phyloP scores from a whole-genome alignment of 2,113 vertebrate genomes.

The Ptilorrhoa leucosticta region DNA sequence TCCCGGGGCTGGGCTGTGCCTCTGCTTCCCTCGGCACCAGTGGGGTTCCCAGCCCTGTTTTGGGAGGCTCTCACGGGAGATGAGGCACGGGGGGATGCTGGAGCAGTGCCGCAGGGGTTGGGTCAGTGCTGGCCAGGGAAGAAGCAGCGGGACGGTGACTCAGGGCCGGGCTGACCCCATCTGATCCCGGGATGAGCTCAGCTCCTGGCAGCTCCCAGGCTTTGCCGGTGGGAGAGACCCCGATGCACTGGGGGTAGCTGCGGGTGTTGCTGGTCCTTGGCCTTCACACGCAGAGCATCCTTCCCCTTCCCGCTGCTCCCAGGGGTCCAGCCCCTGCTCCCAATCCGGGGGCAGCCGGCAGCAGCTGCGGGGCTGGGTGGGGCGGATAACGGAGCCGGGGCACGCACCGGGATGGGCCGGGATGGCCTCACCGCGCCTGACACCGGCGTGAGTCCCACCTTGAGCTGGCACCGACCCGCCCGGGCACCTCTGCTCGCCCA shows the following conservation, averaged over 20 bases:
- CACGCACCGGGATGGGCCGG: fast-evolving
- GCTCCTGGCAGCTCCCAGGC: neutral
- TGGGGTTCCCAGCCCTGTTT: neutral
- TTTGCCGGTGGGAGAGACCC: neutral
- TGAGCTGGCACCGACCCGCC: neutral
- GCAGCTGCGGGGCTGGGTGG: neutral
- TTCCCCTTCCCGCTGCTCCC: neutral
- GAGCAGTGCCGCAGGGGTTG: fast-evolving
- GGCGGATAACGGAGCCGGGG: fast-evolving
- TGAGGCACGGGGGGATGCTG: fast-evolving
- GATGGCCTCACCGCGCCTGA: neutral
- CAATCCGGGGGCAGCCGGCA: fast-evolving
- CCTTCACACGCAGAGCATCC: neutral
- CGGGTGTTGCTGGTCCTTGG: neutral
- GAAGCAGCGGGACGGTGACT: fast-evolving
- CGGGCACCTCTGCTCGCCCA: neutral
- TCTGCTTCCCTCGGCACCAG: fast-evolving
- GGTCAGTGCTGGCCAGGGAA: fast-evolving
- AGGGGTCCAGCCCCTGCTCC: neutral
- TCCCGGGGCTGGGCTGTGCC: neutral
- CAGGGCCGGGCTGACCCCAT: neutral
- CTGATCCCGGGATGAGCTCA: neutral
- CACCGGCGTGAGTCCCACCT: neutral
- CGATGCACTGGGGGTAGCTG: fast-evolving
- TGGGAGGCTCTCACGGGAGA: neutral